Evolutionary conservation across 92 coral and sea anemone genomes (phyloP), one percentile per base, ranked within the genome.

Genomic region (Epizoanthus ramosus): DNA sequence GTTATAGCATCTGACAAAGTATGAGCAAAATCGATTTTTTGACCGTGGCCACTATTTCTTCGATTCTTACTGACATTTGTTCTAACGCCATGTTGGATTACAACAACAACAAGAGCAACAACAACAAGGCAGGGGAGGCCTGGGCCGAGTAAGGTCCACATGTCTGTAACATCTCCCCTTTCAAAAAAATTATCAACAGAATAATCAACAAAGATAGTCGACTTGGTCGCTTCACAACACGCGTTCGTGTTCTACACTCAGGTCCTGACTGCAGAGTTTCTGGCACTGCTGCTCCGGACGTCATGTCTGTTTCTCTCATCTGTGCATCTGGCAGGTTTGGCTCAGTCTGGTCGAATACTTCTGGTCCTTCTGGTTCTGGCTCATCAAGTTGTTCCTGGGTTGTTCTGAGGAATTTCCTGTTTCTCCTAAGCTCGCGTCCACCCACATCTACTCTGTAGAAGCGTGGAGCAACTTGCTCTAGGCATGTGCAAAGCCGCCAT

Each of bases 1-100:
- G 80, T 21, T 3, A 66, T 74, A 74, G 6, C 80, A 74, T 37
- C 60, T 74, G 80, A 74, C 80, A 74, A 22, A 52, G 80, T 74
- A 74, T 43, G 15, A 74, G 80, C 80, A 74, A 50, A 74, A 74
- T 6, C 22, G 68, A 47, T 74, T 10, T 74, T 74, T 74, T 74
- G 80, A 74, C 80, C 80, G 80, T 52, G 80, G 80, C 66, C 80
- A 74, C 80, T 41, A 37, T 68, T 68, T 68, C 80, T 74, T 74
- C 80, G 80, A 45, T 74, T 74, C 80, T 52, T 74, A 74, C 80
- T 74, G 80, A 74, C 67, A 74, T 74, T 74, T 28, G 43, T 37
- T 37, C 43, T 5, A 37, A 37, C 67, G 67, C 67, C 67, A 61
- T 61, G 67, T 61, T 61, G 67, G 67, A 61, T 14, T 61, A 61